A percentile compares a stretch with the other conserved stretches of the same genome.
phyloP scores from a whole-genome alignment of 2,888 invertebrate genomes.

The Melanotus villosus region DNA sequence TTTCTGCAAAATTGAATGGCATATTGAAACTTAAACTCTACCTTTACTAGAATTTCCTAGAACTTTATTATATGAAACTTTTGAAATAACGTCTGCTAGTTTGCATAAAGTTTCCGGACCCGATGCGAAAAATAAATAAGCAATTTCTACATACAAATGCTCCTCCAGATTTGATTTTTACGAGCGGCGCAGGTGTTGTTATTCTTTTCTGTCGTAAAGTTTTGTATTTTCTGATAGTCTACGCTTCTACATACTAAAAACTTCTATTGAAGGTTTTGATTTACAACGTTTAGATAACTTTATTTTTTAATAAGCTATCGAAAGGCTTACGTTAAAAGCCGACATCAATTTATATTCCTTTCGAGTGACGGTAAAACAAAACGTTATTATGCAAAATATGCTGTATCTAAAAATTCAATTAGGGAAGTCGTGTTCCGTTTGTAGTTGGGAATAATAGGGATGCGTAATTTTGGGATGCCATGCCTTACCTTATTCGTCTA shows the following conservation, averaged over 20 bases:
- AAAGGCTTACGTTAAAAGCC: background rate
- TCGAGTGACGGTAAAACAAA: conserved; percentile 9
- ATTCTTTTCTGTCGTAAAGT: conserved; percentile 35
- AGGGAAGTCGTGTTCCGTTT: conserved; percentile 12
- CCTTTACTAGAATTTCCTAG: background rate
- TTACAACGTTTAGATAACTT: conserved; percentile 23
- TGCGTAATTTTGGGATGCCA: conserved; percentile 8
- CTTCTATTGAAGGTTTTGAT: conserved; percentile 30
- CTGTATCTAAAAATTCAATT: conserved; percentile 31
- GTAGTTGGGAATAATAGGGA: conserved; percentile 10
- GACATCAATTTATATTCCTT: conserved; percentile 22
- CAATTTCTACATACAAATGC: conserved; percentile 22
- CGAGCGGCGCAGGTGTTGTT: conserved; percentile 44
- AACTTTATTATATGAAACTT: background rate
- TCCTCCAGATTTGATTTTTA: conserved; percentile 44
- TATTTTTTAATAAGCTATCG: background rate
- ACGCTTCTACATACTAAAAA: conserved; percentile 23
- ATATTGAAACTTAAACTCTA: too few relatives aligned
- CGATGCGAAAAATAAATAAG: conserved; percentile 31
- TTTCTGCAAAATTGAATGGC: background rate
- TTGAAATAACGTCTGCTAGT: background rate
- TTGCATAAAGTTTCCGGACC: conserved; percentile 3
- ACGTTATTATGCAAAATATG: conserved; percentile 35
- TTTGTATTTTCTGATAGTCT: conserved; percentile 33
- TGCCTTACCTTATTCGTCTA: conserved; percentile 23